Percentiles rank a stretch among this genome's conserved stretches.
Evolutionary conservation across 2,797 vertebrate genomes (phyloP).

Genomic region (Dicrostonyx torquatus): DNA sequence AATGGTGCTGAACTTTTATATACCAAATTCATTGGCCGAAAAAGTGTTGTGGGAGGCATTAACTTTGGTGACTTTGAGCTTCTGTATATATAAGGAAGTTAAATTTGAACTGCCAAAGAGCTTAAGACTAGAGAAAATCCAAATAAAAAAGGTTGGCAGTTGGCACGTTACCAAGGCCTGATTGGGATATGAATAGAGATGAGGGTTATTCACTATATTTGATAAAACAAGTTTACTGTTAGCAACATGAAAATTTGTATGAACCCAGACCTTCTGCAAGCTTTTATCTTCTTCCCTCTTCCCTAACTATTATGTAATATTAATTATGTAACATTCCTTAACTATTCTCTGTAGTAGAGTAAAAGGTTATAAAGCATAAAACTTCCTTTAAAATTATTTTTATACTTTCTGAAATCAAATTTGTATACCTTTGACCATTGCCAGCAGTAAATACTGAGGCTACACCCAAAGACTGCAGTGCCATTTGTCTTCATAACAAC

Average conservation of each 20-base stretch:
- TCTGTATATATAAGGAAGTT: background rate
- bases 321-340: too few species aligned
- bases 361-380: background rate
- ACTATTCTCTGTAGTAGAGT: background rate
- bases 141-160: background rate
- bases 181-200: background rate
- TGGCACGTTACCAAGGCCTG: background rate
- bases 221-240: background rate
- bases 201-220: background rate
- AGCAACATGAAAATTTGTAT: constrained; percentile 1
- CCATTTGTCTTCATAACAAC: constrained; percentile 64
- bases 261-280: background rate
- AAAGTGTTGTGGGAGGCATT: background rate
- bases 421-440: constrained; percentile 25
- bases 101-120: background rate
- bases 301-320: background rate
- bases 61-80: background rate
- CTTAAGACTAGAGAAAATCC: background rate
- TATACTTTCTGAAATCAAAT: constrained; percentile 24
- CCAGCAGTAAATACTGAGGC: constrained; percentile 44
- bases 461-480: constrained; percentile 14
- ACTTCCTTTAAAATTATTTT: constrained; percentile 37
- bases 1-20: background rate
- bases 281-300: background rate
- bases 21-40: background rate